phyloP scores from a whole-genome alignment of 2,113 vertebrate genomes.

The Osmerus mordax region DNA sequence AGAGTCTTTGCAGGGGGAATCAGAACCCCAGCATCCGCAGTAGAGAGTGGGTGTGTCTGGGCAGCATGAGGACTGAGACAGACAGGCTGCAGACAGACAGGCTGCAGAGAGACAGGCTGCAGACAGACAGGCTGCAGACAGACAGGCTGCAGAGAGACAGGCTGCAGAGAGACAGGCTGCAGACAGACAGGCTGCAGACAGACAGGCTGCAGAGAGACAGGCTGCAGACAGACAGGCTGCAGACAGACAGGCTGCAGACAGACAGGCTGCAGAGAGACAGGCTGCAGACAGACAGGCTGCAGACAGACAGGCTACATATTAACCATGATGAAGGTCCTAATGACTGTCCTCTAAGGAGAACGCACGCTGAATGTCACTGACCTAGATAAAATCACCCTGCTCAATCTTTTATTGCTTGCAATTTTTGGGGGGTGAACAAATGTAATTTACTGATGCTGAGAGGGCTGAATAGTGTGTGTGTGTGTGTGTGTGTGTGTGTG shows the following conservation, averaged over 20 bases:
- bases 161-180: conserved; percentile 14
- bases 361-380: conserved; percentile 49
- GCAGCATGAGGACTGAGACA: neutral
- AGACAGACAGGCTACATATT: conserved; percentile 36
- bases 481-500: neutral
- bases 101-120: too few relatives aligned
- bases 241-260: too few relatives aligned
- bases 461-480: neutral
- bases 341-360: conserved; percentile 42
- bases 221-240: too few relatives aligned
- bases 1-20: too few relatives aligned
- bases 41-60: neutral
- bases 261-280: too few relatives aligned
- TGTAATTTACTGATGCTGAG: conserved; percentile 49
- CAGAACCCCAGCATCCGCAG: neutral
- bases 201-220: too few relatives aligned
- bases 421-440: conserved; percentile 44
- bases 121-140: too few relatives aligned
- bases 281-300: too few relatives aligned
- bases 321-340: conserved; percentile 56
- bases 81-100: neutral
- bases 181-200: too few relatives aligned
- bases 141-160: too few relatives aligned
- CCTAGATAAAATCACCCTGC: conserved; percentile 55
- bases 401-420: conserved; percentile 54